Conservation (phyloP, 2,797 vertebrate genomes). For the Buphagus erythrorhynchus region DNA sequence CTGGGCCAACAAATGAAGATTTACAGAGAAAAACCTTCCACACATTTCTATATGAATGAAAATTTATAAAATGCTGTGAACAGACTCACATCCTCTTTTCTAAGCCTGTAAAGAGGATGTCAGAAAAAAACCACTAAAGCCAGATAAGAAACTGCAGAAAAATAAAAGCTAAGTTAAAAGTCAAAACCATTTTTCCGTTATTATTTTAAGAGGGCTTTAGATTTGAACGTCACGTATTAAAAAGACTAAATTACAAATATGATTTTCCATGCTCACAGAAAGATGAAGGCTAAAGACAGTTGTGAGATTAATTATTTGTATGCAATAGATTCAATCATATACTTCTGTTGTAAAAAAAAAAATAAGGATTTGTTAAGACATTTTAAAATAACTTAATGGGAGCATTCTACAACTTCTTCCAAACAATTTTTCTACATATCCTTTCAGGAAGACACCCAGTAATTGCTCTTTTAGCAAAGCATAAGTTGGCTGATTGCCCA, state of each 20-base stretch:
- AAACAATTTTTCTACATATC: neutral
- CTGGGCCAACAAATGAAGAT: neutral
- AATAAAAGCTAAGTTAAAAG: neutral
- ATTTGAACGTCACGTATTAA: neutral
- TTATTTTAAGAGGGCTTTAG: neutral
- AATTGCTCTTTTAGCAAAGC: neutral
- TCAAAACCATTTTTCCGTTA: neutral
- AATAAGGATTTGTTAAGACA: neutral
- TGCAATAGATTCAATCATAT: neutral
- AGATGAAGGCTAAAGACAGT: neutral
- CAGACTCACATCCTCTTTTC: neutral
- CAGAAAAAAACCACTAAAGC: neutral
- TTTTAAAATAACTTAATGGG: neutral
- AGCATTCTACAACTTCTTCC: neutral
- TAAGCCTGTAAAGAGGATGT: neutral
- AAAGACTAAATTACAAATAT: neutral
- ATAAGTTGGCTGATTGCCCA: neutral
- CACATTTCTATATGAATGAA: neutral
- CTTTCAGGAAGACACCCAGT: neutral
- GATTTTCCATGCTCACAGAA: neutral
- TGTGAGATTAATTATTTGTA: neutral
- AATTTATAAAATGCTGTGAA: neutral
- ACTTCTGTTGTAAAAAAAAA: neutral
- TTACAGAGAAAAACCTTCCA: neutral
- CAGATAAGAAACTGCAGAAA: neutral